A percentile compares a stretch with the other conserved stretches of the same genome.
Evolutionary conservation across 2,797 vertebrate genomes (phyloP).

Genomic region (Rallus crepitans): DNA sequence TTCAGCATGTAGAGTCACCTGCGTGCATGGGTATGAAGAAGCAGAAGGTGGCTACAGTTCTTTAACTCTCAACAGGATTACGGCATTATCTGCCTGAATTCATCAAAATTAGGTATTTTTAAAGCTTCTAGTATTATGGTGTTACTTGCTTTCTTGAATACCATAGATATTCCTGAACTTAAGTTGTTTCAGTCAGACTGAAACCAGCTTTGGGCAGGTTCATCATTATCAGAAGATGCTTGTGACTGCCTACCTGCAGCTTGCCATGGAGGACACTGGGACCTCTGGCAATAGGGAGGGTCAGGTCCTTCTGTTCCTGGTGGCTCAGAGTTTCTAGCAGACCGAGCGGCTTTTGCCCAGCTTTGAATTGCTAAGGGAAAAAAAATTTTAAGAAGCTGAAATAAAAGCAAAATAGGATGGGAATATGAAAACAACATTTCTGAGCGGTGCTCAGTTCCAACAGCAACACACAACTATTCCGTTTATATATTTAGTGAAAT

Average conservation of each 20-base stretch:
- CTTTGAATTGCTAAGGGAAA: conserved; percentile 31
- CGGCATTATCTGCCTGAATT: not conserved
- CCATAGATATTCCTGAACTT: not conserved
- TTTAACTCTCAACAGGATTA: not conserved
- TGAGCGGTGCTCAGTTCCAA: conserved; percentile 53
- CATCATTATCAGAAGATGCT: not conserved
- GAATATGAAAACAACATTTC: conserved; percentile 65
- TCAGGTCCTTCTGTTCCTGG: not conserved
- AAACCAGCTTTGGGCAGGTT: not conserved
- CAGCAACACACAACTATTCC: conserved; percentile 61
- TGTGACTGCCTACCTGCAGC: not conserved
- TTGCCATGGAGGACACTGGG: not conserved
- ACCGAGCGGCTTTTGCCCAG: not conserved
- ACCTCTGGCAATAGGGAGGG: not conserved
- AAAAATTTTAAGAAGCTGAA: conserved; percentile 52
- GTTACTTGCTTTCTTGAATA: not conserved
- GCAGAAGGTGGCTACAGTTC: not conserved
- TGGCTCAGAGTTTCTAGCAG: not conserved
- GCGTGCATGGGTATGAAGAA: not conserved
- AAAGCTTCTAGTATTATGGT: not conserved
- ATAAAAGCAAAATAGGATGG: conserved; percentile 56
- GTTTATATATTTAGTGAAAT: conserved; percentile 46
- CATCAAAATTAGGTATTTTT: not conserved
- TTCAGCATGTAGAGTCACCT: not conserved
- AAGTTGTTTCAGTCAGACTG: accelerated